These are phyloP conservation scores for Lycocorax pyrrhopterus DNA, from an alignment of 2,113 vertebrate species.

Conservation along the genomic window DNA sequence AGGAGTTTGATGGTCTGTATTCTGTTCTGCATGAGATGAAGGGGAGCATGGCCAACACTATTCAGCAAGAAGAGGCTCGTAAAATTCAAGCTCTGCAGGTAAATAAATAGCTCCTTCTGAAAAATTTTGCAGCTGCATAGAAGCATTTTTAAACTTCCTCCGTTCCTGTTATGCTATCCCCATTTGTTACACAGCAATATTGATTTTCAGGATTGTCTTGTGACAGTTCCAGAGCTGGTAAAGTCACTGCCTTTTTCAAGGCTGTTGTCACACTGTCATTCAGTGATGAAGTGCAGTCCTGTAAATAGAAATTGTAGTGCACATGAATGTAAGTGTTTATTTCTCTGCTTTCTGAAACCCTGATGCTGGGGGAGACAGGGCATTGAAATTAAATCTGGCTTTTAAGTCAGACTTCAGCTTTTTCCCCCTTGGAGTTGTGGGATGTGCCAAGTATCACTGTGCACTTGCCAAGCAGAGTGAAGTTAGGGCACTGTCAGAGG, in stretches of 20 bases:
- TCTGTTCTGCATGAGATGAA: slow-evolving; percentile 85
- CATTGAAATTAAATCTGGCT: neutral
- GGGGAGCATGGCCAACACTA: slow-evolving; percentile 77
- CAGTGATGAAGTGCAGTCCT: neutral
- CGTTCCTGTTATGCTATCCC: neutral
- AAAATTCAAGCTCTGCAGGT: slow-evolving; percentile 90
- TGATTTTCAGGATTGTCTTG: neutral
- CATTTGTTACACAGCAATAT: neutral
- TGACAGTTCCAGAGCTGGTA: neutral
- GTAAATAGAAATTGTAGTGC: neutral
- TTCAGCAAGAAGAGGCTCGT: slow-evolving; percentile 81
- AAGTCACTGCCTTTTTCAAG: neutral
- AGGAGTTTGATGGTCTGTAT: slow-evolving; percentile 86
- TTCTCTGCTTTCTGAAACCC: neutral
- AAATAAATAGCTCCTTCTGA: neutral
- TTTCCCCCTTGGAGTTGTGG: neutral
- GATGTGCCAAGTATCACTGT: neutral
- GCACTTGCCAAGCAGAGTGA: neutral
- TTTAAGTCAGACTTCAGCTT: neutral
- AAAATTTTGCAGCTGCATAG: neutral
- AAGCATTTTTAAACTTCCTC: neutral
- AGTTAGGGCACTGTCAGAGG: neutral
- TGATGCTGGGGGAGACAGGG: neutral
- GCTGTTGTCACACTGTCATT: neutral
- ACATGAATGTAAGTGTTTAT: neutral